Conservation (phyloP, 2,888 invertebrate species). For the Deladenus siricidicola region DNA sequence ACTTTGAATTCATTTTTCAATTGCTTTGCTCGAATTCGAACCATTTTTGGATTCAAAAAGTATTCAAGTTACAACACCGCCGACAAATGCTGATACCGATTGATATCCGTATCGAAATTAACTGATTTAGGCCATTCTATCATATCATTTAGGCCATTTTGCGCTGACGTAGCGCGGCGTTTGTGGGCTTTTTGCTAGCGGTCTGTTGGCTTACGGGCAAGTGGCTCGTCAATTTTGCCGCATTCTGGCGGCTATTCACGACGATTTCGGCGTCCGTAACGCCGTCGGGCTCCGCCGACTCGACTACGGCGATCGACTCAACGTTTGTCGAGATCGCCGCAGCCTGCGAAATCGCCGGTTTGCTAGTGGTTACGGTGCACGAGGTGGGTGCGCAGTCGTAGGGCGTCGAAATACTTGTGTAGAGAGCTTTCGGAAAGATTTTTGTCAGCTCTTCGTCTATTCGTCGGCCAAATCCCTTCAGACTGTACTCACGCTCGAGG, state of each 20-base stretch:
- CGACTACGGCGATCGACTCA: not conserved
- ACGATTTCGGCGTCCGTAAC: not conserved
- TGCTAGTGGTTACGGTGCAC: no score
- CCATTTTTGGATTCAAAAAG: no score
- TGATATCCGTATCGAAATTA: no score
- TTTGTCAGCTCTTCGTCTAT: slow-evolving; percentile 45
- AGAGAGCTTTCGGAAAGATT: slow-evolving; percentile 32
- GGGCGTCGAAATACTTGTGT: not conserved
- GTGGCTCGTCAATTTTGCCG: not conserved
- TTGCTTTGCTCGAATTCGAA: no score
- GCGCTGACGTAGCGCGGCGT: not conserved
- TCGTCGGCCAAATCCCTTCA: slow-evolving; percentile 44
- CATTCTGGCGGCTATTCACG: not conserved
- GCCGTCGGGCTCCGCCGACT: not conserved
- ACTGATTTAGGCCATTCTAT: no score
- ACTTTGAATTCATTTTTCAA: no score
- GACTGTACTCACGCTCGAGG: slow-evolving; percentile 45
- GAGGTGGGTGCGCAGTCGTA: no score
- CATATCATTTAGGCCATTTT: no score
- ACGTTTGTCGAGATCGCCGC: not conserved
- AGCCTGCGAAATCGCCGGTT: no score
- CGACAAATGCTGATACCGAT: no score
- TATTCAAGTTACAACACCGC: no score
- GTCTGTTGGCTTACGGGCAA: not conserved
- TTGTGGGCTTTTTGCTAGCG: not conserved